Evolutionary conservation across 2,888 invertebrate species (phyloP), one percentile per base, ranked within the genome.

Genomic region (Hydropsyche betteni): DNA sequence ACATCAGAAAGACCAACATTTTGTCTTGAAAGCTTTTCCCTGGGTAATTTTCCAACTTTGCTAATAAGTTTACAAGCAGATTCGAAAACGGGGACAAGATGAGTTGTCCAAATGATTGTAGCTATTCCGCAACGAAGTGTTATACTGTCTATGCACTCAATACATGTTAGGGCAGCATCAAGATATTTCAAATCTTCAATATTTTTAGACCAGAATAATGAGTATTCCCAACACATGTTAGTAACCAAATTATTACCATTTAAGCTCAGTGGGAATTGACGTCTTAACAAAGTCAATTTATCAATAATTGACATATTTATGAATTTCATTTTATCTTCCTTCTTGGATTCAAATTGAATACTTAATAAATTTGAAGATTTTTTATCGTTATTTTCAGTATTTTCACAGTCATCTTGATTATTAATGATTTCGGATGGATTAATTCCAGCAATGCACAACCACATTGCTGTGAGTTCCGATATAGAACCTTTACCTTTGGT

Each of bases 181-280:
- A 97, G 87, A 80, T 91, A 88, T 12, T 89, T 86, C 5, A 93
- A 86, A 79, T 89, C 88, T 64, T 91, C 88, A 77, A 92, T 88
- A 80, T 93, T 90, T 83, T 93, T 94, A 82, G 94, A 93, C 97
- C 97, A 98, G 72, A 90, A 89, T 80, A 94, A 90, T 74, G 94
- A 91, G 83, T 94, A 96, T 83, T 97, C 97, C 97, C 97, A 97
- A 80, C 93, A 91, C 89, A 97, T 92, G 83, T 97, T 95, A 12
- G 94, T 91, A 69, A 97, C 86, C 55, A 98, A 86, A 53, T 93
- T 91, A 81, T 94, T 92, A 0, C 93, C 89, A 75, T 92, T 90
- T 74, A 96, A 88, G 83, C 96, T 97, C 80, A 94, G 91, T 0
- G 97, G 97, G 83, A 97, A 97, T 82, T 95, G 93, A 64, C 89